Evolutionary conservation across 2,113 vertebrate genomes (phyloP), one percentile per base, ranked within the genome.

Genomic region (Baryphthengus martii): DNA sequence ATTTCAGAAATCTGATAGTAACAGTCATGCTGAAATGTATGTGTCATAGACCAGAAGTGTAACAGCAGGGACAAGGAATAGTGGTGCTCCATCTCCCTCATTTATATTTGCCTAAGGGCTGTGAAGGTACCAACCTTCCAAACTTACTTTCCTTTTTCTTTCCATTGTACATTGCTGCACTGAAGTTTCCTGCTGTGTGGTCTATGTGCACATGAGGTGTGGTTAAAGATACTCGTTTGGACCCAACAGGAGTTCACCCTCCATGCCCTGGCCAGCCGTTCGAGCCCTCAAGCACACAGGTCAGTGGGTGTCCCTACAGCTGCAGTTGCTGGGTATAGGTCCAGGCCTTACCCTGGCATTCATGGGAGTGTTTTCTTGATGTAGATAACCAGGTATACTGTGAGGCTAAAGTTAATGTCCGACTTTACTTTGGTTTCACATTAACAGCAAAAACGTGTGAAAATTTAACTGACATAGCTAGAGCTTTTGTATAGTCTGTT

Each of bases 401-500:
- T n/a, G 10, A 33, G 56, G 47, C 26, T 62, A 39, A 71, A 71
- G n/a, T 19, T 24, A 21, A 66, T 10, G 17, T 5, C 71, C 73
- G 62, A 23, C 26, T 91, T 55, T 85, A 66, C 94, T 96, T 80
- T 6, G 17, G 78, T 85, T 93, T 77, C 84, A 71, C 59, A 44
- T 67, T 90, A 92, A 53, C 20, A 83, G 52, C 62, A 90, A 90
- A 96, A 97, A 75, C 40, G 67, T 95, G 90, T 93, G 67, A 90
- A 91, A 97, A 97, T 97, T 80, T 91, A 96, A 96, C 85, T 88
- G 95, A 89, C 91, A 72, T 89, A 88, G 66, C 62, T 93, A 92
- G 56, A 96, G 95, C 75, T 89, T 96, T 93, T 94, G 91, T 59
- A 12, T 59, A 88, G 37, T 95, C 97, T 96, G n/a, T n/a, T 93